Conservation (phyloP, 2,888 invertebrate genomes). For the Phyllotreta cruciferae region DNA sequence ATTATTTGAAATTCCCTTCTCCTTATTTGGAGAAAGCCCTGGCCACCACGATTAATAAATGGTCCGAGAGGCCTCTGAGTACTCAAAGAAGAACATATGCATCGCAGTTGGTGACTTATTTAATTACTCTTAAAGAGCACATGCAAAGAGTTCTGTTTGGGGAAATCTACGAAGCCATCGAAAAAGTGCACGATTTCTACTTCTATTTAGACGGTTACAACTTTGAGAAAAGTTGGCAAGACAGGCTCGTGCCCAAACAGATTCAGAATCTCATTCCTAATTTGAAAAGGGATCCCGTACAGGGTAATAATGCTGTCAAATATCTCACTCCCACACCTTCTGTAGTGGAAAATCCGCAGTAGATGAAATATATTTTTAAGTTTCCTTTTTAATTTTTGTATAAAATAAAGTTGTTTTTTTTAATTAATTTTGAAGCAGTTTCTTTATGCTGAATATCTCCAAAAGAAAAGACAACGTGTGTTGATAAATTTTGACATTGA, state of each 20-base stretch:
- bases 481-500: too few relatives aligned
- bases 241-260: constrained; percentile 35
- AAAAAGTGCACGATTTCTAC: constrained; percentile 40
- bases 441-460: too few relatives aligned
- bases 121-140: constrained; percentile 41
- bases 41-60: constrained; percentile 35
- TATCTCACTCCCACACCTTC: too few relatives aligned
- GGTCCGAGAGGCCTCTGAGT: constrained; percentile 41
- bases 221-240: constrained; percentile 36
- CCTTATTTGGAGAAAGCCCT: constrained; percentile 39
- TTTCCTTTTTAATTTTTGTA: too few relatives aligned
- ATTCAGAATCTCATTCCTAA: constrained; percentile 40
- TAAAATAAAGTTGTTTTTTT: too few relatives aligned
- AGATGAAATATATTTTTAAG: too few relatives aligned
- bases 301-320: too few relatives aligned
- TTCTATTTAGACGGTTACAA: constrained; percentile 38
- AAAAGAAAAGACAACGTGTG: too few relatives aligned
- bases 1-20: constrained; percentile 43
- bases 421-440: too few relatives aligned
- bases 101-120: constrained; percentile 42
- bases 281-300: not conserved
- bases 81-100: constrained; percentile 40
- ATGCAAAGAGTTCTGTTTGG: constrained; percentile 40
- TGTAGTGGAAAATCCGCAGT: too few relatives aligned
- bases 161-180: constrained; percentile 39